These are phyloP conservation scores for Astreopora myriophthalma DNA, from an alignment of 64 coral and sea anemone species.

Conservation along the genomic window DNA sequence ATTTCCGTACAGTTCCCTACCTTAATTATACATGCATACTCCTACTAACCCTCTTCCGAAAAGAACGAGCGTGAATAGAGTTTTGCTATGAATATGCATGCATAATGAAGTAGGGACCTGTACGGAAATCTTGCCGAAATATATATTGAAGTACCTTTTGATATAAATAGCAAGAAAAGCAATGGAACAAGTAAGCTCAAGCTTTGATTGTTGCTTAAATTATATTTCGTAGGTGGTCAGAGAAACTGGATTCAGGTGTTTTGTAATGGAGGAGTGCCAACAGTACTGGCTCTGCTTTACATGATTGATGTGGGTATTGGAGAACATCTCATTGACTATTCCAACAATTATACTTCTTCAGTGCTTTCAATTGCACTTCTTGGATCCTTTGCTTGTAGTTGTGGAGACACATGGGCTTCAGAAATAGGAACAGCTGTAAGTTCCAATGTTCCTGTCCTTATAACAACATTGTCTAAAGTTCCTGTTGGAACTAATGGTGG, in stretches of 20 bases:
- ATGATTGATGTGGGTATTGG: conserved; percentile 88
- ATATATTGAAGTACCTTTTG: too few species aligned
- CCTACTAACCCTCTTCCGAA: too few species aligned
- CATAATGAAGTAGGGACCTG: too few species aligned
- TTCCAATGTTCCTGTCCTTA: conserved; percentile 77
- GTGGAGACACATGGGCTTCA: conserved; percentile 98
- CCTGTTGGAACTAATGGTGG: conserved; percentile 97
- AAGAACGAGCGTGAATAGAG: too few species aligned
- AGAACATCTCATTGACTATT: conserved; percentile 91
- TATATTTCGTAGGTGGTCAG: conserved; percentile 76
- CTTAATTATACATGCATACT: too few species aligned
- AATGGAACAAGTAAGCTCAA: too few species aligned
- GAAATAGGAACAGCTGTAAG: conserved; percentile 93
- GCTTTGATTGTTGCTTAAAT: background rate
- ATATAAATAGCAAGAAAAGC: too few species aligned
- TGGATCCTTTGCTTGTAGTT: conserved; percentile 89
- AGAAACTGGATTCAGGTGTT: conserved; percentile 98
- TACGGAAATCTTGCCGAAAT: too few species aligned
- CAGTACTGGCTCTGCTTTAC: conserved; percentile 70
- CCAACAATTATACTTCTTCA: conserved; percentile 89
- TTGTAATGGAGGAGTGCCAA: conserved; percentile 96
- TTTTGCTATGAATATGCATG: too few species aligned
- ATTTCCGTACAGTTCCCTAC: too few species aligned
- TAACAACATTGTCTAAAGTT: conserved; percentile 90
- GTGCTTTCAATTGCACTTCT: conserved; percentile 84